Base-by-base conservation (phyloP, 2,888 invertebrate genomes). In the Zeuzera pyrina region DNA sequence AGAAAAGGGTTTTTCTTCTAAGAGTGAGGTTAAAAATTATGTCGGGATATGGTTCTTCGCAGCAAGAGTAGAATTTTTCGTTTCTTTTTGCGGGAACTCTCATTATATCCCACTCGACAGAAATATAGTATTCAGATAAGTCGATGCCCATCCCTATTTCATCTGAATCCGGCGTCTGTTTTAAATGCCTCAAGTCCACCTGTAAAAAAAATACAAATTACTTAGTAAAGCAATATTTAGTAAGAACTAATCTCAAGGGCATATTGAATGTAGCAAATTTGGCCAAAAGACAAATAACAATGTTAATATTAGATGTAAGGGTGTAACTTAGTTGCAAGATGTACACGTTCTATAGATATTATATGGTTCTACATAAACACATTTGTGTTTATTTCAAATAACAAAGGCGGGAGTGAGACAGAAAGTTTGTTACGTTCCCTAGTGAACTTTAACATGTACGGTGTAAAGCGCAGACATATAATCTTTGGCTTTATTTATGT, bases 51-150 rank as follows among this genome's bases (percentile, higher is more conserved):
- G 97, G 97, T 73, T 97, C 94, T 71, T 95, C 94, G 76, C 98
- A 98, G 83, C 98, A 98, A 57, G 94, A 94, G 87, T 98, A 95
- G 78, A 93, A 94, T 69, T 94, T 94, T 65, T 95, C 95, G 69
- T 95, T 93, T 49, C 95, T 87, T 42, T 91, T 91, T 24, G 95
- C 95, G 34, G 95, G 95, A 47, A 95, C 95, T 43, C 92, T 89
- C 89, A 98, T 92, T 55, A 95, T 95, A 81, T 98, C 98, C 98
- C 98, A 98, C 84, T 98, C 98, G 38, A 97, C 97, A 57, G 96
- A 96, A 71, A 96, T 94, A 86, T 95, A 95, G 74, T 95, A 96
- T 73, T 96, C 95, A 57, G 94, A 93, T 43, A 96, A 86, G 73
- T 96, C 95, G 57, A 96, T 95, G 41, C 95, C 95, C 66, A 94